Base-by-base conservation (phyloP, 2,797 vertebrate species). In the Clarias fuscus region DNA sequence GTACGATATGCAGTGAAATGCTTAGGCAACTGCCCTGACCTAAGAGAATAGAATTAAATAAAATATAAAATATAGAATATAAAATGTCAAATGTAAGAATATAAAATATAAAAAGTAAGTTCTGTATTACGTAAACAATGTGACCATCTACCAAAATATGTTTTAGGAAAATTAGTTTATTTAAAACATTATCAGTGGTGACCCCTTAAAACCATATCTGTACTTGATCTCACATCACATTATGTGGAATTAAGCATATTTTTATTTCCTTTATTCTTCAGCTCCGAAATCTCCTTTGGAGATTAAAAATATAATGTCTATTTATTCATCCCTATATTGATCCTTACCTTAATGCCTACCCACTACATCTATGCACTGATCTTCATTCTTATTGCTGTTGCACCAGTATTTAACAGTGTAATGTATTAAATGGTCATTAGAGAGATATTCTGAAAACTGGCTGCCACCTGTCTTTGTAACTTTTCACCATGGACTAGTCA, bases 381-480 rank as follows among this genome's bases (percentile, higher is more conserved):
- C 15, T 76, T 30, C 7, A 10, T 58, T 58, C 15, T 30, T 76
- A 8, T 14, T 58, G 53, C 75, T 77, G 17, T 30, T 78, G 10
- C 30, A 37, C 56, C 56, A 61, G 61, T 11, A 7, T 4, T 8
- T 15, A 53, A 76, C 48, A 61, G 56, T 78, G 27, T 33, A 77
- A 33, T 77, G 27, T 33, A 22, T 59, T 13, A 78, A 33, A 59
- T 22, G 10, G 30, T 61, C 76, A 7, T 61, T 22, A 61, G 30
- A 61, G 20, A 24, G 22, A 10, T 20, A 24, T 61, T 61, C 58
- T 61, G 6, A 20, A 33, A 82, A 24, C 37, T 24, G 62, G n/a
- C 61, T 58, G 62, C 24, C 85, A 87, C 85, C 83, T 71, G 48
- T 33, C 59, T 67, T 8, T 84, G 43, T 48, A 33, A 67, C 62